phyloP scores from a whole-genome alignment of 2,888 invertebrate species.

The Drosophila paucipuncta region DNA sequence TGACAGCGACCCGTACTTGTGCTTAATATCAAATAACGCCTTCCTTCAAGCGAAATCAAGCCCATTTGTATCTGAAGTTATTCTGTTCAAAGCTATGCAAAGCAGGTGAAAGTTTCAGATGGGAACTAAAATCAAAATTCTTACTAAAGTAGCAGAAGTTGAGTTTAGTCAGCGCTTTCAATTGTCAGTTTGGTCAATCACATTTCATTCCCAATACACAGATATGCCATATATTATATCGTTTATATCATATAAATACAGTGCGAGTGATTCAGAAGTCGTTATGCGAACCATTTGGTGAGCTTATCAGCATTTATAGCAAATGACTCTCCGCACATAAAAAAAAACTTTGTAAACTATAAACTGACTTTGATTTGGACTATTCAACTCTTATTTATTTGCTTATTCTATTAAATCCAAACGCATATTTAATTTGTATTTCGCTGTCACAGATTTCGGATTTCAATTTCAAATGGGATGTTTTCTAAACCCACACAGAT shows the following conservation, averaged over 20 bases:
- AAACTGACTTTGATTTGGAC: background rate
- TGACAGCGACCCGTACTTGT: slow-evolving; percentile 63
- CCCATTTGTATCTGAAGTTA: slow-evolving; percentile 16
- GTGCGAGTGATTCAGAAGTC: slow-evolving; percentile 39
- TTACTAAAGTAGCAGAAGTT: background rate
- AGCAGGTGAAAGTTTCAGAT: slow-evolving; percentile 37
- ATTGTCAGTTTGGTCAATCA: slow-evolving; percentile 25
- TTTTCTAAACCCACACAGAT: slow-evolving; percentile 15
- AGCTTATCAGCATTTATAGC: slow-evolving; percentile 37
- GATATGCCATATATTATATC: background rate
- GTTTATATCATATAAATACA: slow-evolving; percentile 29
- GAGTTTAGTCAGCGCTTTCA: background rate
- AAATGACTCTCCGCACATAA: slow-evolving; percentile 8
- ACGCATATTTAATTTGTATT: background rate
- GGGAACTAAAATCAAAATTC: background rate
- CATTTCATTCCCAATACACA: slow-evolving; percentile 12
- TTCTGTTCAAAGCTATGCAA: slow-evolving; percentile 10
- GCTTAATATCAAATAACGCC: slow-evolving; percentile 67
- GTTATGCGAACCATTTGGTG: slow-evolving; percentile 28
- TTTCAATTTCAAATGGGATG: slow-evolving; percentile 12
- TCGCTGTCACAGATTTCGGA: background rate
- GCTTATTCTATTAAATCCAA: background rate
- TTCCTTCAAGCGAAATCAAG: slow-evolving; percentile 25
- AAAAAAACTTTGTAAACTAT: background rate
- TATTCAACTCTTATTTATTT: background rate